Evolutionary conservation across 2,888 invertebrate species (phyloP), one percentile per base, ranked within the genome.

Genomic region (Vanessa cardui): DNA sequence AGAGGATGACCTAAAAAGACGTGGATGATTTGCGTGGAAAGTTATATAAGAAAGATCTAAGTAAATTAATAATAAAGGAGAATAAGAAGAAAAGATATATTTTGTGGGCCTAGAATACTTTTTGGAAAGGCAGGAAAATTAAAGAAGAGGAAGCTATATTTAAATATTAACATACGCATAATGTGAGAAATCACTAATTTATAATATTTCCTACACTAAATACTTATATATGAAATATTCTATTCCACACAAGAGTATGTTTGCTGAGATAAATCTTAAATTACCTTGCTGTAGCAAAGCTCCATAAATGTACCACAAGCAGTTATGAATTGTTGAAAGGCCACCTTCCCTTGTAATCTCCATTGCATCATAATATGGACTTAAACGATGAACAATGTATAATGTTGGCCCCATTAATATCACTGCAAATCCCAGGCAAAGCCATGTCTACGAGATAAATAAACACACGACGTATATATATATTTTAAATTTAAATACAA

Each of bases 251-350:
- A 39, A 39, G 4, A 39, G 39, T 0, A 39, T 39, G 12, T 39
- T 39, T 39, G 12, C 39, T 39, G 12, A 39, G 4, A 39, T 4
- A 39, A 12, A 39, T 39, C 12, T 4, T 39, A 39, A 39, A 39
- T 39, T 80, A 97, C 98, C 98, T 95, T 98, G 98, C 79, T 98
- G 98, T 49, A 98, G 90, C 62, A 98, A 89, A 1, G 98, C 98
- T 0, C 98, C 98, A 80, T 97, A 98, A 81, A 97, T 95, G 80
- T 98, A 98, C 97, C 97, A 97, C 49, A 96, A 92, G 77, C 97
- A 97, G 79, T 96, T 96, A 79, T 95, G 94, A 66, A 96, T 92
- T 0, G 94, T 94, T 1, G 94, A 85, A 6, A 93, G 77, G 0
- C 96, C 96, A 3, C 94, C 94, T 72, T 89, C 86, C 6, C 90